Base-by-base conservation (phyloP, 2,888 invertebrate species). In the Apamea crenata region DNA sequence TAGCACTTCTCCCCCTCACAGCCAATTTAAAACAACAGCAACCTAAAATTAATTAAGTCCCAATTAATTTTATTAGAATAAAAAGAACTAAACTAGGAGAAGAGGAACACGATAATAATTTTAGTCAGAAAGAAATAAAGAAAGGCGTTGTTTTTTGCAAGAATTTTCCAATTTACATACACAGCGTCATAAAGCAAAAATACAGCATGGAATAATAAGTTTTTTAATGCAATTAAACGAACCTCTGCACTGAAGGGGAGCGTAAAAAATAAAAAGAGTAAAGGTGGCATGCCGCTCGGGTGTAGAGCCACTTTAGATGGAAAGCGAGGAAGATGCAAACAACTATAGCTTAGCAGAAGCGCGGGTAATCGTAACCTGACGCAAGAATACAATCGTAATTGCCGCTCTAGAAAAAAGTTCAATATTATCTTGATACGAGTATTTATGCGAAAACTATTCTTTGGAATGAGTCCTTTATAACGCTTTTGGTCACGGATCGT, bases 211-310 rank as follows among this genome's bases (percentile, higher is more conserved):
- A 88, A 89, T 91, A 91, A 92, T 92, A 92, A 90, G 91, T 88
- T 90, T 92, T 92, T 92, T 91, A 91, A 93, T 91, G 90, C 90
- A 93, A 93, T 93, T 93, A 93, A 90, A 90, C 85, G 87, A 87
- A 85, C 77, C 87, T 86, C 78, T 81, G 86, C 78, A 76, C 81
- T 81, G 87, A 88, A 88, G 74, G 82, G 77, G 84, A 88, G 87
- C 87, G 74, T 67, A 61, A 61, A 89, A 87, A 82, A 85, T 84
- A 88, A 88, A 87, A 85, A 83, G 73, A 72, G 81, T 83, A 66
- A 81, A 83, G 88, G 77, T 80, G 87, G 85, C 80, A 71, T 84
- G 85, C 85, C 79, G 85, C 80, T 84, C 83, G 83, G 61, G 72
- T 84, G 78, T 70, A 84, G 71, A 79, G 85, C 77, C 86, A 80